Conservation (phyloP, 2,888 invertebrate genomes). For the Dione juno region DNA sequence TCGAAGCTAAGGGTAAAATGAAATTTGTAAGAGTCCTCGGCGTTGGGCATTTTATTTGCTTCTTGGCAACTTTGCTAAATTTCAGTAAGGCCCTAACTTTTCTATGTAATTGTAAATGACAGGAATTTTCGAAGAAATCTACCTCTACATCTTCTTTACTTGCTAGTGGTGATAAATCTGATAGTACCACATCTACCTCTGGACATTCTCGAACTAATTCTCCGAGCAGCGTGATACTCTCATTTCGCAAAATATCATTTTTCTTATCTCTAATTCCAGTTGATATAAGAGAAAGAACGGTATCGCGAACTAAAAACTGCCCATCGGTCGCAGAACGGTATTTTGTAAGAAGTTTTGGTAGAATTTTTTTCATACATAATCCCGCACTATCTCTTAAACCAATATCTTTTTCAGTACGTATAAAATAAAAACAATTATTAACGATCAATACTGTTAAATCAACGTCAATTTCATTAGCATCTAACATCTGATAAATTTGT, state of each 20-base stretch:
- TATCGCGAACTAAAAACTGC: constrained; percentile 87
- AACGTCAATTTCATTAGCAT: constrained; percentile 81
- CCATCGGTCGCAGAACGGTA: constrained; percentile 83
- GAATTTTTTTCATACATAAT: constrained; percentile 87
- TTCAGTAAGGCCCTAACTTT: constrained; percentile 92
- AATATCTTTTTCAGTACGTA: constrained; percentile 91
- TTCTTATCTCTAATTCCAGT: constrained; percentile 88
- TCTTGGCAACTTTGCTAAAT: constrained; percentile 87
- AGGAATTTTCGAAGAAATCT: constrained; percentile 97
- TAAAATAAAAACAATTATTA: constrained; percentile 91
- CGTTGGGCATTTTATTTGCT: constrained; percentile 84
- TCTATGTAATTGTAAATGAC: constrained; percentile 93
- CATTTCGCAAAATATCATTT: constrained; percentile 89
- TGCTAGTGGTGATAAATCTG: constrained; percentile 87
- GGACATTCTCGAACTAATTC: constrained; percentile 89
- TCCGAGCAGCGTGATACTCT: constrained; percentile 91
- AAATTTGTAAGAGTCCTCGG: constrained; percentile 91
- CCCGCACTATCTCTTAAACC: constrained; percentile 91
- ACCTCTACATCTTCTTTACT: constrained; percentile 91
- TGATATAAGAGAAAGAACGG: constrained; percentile 88
- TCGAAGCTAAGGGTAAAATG: constrained; percentile 91
- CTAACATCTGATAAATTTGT: constrained; percentile 83
- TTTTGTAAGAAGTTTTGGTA: constrained; percentile 85
- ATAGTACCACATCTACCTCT: constrained; percentile 87
- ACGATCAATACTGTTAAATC: constrained; percentile 89